phyloP scores from a whole-genome alignment of 2,888 invertebrate species.

The Erynnis tages region DNA sequence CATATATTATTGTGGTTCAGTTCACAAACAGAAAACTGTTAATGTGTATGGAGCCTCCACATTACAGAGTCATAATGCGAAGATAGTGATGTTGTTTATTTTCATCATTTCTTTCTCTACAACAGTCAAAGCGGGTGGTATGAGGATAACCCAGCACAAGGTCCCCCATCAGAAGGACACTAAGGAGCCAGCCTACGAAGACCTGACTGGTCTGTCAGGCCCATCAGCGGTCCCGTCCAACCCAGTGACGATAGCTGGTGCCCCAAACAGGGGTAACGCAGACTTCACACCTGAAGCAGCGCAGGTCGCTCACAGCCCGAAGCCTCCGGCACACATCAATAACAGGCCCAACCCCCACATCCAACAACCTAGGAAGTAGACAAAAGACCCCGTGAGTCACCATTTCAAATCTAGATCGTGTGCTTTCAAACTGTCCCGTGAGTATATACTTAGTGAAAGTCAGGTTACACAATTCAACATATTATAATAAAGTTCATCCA shows the following conservation, averaged over 20 bases:
- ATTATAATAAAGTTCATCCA: too few relatives aligned
- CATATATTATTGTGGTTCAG: too few relatives aligned
- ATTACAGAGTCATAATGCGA: too few relatives aligned
- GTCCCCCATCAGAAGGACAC: constrained; percentile 84
- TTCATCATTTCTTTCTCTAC: constrained; percentile 4
- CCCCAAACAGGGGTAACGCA: constrained; percentile 88
- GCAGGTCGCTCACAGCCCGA: constrained; percentile 90
- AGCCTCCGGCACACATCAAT: constrained; percentile 85
- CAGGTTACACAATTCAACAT: too few relatives aligned
- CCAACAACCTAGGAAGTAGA: constrained; percentile 94
- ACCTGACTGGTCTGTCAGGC: constrained; percentile 87
- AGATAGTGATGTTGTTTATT: neutral
- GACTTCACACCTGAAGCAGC: constrained; percentile 95
- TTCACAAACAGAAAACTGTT: too few relatives aligned
- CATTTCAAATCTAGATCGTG: constrained; percentile 2
- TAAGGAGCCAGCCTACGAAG: constrained; percentile 84
- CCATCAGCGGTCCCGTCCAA: constrained; percentile 89
- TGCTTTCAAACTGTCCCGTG: neutral
- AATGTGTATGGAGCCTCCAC: too few relatives aligned
- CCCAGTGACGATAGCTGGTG: constrained; percentile 88
- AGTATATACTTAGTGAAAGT: too few relatives aligned
- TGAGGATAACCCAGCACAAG: constrained; percentile 95
- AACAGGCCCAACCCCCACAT: constrained; percentile 86
- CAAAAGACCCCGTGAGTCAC: constrained; percentile 27
- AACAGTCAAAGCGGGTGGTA: constrained; percentile 95